Conservation (phyloP, 2,113 vertebrate species). For the Rhagologus leucostigma region DNA sequence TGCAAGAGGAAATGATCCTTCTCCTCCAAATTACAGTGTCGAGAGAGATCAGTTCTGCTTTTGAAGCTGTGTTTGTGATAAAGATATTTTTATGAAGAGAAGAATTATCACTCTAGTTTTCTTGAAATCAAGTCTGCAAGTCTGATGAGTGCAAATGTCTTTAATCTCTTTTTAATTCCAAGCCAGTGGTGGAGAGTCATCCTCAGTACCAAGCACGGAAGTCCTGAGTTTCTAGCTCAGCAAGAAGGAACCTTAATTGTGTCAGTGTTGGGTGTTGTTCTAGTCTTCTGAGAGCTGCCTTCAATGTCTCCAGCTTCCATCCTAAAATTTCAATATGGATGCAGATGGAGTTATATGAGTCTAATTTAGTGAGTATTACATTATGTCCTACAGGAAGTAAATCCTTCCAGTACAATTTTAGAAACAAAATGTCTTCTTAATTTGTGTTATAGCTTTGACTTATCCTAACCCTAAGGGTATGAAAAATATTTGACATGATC, state of each 20-base stretch:
- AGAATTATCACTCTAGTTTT: neutral
- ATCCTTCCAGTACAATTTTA: neutral
- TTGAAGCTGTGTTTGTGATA: neutral
- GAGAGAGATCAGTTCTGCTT: constrained; percentile 2
- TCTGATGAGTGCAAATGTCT: neutral
- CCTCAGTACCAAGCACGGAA: neutral
- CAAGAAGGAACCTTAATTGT: neutral
- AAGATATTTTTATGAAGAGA: neutral
- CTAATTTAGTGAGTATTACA: neutral
- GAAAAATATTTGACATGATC: neutral
- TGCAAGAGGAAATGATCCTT: constrained; percentile 17
- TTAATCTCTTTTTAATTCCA: neutral
- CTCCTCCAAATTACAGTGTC: neutral
- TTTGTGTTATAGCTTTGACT: neutral
- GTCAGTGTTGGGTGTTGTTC: neutral
- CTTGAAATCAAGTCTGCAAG: neutral
- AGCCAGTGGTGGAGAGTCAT: neutral
- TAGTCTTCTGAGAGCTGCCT: neutral
- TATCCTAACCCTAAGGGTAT: neutral
- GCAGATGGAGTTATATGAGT: neutral
- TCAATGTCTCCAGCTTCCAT: neutral
- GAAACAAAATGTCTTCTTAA: neutral
- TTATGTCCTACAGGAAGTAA: neutral
- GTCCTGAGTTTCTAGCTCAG: neutral
- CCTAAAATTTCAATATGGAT: neutral